Base-by-base conservation (phyloP, 2,113 vertebrate genomes). In the Mastomys coucha region DNA sequence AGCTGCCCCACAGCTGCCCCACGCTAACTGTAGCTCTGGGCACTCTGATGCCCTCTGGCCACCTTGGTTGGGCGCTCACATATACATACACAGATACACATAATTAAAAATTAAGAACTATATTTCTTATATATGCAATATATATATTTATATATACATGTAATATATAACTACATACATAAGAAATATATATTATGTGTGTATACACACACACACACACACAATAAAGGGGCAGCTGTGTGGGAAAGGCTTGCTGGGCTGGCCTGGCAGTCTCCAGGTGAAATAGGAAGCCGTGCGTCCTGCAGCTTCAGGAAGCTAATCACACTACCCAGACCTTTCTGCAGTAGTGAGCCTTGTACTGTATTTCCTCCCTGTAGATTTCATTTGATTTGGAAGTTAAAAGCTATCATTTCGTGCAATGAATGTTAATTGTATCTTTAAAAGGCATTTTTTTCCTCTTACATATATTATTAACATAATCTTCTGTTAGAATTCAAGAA, bases 321-420 rank as follows among this genome's bases (percentile, higher is more conserved):
- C 13, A 39, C 33, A 42, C 65, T 82, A 12, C 67, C 81, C 31
- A 24, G 45, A 72, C 86, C n/a, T 89, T 76, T n/a, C 26, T 28
- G 58, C 3, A 11, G 0, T 2, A 28, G n/a, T 65, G 49, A 84
- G 33, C 19, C 45, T 10, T 77, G 10, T 56, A 63, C 82, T 80
- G 3, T 53, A 2, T 78, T 51, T 51, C 39, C 24, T 17, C 22
- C 2, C 5, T 60, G 1, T 10, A 63, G 89, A 82, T 65, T 91
- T 94, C 56, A 85, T 91, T 86, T 67, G 94, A 88, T 93, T 94
- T 93, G 36, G 56, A 87, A 97, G 90, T 81, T 51, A 72, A 56
- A n/a, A 92, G 28, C n/a, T 82, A 87, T 76, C 31, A 0, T 89
- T 93, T 96, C 58, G 42, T 86, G n/a, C 77, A 26, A 90, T 88